These are phyloP conservation scores for Arenaria interpres DNA, from an alignment of 2,113 vertebrate species.

Conservation along the genomic window DNA sequence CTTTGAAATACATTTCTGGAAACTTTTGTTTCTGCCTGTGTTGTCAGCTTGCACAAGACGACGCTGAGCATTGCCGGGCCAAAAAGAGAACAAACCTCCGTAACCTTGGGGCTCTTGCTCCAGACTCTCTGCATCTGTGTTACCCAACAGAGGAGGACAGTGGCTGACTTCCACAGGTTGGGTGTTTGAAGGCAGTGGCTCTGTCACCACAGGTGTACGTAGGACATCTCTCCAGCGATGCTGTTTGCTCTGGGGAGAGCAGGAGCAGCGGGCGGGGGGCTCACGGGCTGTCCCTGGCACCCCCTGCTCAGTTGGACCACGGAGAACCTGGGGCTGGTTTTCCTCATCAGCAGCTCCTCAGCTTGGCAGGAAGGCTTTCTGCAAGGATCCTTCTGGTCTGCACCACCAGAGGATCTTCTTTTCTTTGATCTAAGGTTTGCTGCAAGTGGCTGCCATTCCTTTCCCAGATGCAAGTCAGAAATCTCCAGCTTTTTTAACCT, in stretches of 20 bases:
- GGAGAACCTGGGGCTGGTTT: neutral
- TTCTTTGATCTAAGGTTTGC: neutral
- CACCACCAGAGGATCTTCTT: accelerated
- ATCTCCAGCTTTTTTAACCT: neutral
- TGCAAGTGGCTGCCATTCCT: accelerated
- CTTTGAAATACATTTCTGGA: neutral
- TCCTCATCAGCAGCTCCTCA: neutral
- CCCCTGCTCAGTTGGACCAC: neutral
- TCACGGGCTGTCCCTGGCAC: accelerated
- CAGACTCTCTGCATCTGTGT: accelerated
- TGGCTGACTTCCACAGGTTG: accelerated
- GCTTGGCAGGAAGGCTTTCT: neutral
- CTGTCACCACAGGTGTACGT: accelerated
- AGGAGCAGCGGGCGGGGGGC: neutral
- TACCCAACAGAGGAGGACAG: neutral
- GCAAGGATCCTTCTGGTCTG: accelerated
- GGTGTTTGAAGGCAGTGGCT: neutral
- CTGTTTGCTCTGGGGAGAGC: neutral
- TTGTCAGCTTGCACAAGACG: neutral
- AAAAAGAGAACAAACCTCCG: neutral
- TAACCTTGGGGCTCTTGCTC: neutral
- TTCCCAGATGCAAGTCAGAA: neutral
- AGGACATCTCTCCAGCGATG: neutral
- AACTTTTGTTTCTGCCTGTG: neutral
- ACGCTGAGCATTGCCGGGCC: neutral